Conservation (phyloP, 35 echinoderm and acorn worm species). For the Ophioderma brevispina region DNA sequence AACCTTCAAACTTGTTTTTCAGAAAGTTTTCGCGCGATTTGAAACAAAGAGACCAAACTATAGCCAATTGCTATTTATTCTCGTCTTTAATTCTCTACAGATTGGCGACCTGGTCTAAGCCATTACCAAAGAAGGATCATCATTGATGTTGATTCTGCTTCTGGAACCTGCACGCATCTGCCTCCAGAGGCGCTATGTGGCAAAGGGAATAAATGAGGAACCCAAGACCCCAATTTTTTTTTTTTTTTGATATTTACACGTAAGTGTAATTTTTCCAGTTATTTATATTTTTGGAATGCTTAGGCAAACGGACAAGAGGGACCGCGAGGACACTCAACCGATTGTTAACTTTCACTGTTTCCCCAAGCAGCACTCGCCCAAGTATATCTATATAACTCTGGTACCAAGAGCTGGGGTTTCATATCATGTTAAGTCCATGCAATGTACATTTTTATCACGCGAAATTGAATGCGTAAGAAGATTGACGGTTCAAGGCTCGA, state of each 20-base stretch:
- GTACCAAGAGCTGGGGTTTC: not conserved
- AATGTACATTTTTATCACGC: not conserved
- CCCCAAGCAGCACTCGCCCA: not conserved
- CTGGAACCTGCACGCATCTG: slow-evolving; percentile 2
- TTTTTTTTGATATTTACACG: not conserved
- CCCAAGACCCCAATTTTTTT: not conserved
- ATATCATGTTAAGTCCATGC: not conserved
- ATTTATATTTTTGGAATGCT: not conserved
- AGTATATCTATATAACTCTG: not conserved
- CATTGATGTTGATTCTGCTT: not conserved
- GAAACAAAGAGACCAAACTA: too few relatives aligned
- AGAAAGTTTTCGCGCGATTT: too few relatives aligned
- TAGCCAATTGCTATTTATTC: too few relatives aligned
- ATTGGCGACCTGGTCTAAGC: not conserved
- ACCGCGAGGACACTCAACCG: too few relatives aligned
- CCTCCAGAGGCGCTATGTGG: not conserved
- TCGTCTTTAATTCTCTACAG: not conserved
- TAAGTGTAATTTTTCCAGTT: not conserved
- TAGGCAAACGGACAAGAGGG: too few relatives aligned
- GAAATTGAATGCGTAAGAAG: too few relatives aligned
- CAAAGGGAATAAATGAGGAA: not conserved
- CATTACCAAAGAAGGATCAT: not conserved
- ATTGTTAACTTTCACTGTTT: not conserved
- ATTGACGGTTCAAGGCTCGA: too few relatives aligned
- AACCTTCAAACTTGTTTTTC: too few relatives aligned